phyloP scores from a whole-genome alignment of 2,888 invertebrate species.

The Agelastica alni region DNA sequence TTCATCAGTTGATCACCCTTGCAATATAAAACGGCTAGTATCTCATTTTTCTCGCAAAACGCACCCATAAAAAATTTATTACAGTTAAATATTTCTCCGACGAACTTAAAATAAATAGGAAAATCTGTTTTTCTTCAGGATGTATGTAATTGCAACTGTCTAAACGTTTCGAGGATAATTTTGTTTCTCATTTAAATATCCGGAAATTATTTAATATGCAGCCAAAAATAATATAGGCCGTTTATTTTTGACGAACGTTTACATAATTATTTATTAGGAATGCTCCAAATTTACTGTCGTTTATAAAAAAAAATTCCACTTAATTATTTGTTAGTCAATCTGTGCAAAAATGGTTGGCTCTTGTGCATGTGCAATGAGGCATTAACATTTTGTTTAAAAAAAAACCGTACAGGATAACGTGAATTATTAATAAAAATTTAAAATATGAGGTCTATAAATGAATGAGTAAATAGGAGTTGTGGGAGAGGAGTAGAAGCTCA shows the following conservation, averaged over 20 bases:
- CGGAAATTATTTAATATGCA: conserved; percentile 9
- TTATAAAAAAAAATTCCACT: not conserved
- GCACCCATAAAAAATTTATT: too few species aligned
- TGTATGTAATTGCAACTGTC: conserved; percentile 6
- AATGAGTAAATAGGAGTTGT: too few species aligned
- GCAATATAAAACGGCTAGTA: too few species aligned
- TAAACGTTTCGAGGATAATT: conserved; percentile 2
- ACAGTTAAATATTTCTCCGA: too few species aligned
- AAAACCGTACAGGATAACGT: too few species aligned
- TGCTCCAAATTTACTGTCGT: not conserved
- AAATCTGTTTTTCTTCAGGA: conserved; percentile 3
- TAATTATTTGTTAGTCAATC: not conserved
- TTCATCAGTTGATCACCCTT: too few species aligned
- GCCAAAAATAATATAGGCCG: conserved; percentile 12
- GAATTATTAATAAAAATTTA: too few species aligned
- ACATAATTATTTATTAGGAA: not conserved
- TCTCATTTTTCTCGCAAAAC: too few species aligned
- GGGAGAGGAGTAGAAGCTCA: too few species aligned
- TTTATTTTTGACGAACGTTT: conserved; percentile 2
- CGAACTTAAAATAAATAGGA: not conserved
- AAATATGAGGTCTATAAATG: too few species aligned
- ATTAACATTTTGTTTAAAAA: too few species aligned
- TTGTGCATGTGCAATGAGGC: not conserved
- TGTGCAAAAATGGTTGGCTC: not conserved
- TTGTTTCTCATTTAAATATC: conserved; percentile 12